phyloP scores from a whole-genome alignment of 2,113 vertebrate genomes.

The Nothocercus nigrocapillus region DNA sequence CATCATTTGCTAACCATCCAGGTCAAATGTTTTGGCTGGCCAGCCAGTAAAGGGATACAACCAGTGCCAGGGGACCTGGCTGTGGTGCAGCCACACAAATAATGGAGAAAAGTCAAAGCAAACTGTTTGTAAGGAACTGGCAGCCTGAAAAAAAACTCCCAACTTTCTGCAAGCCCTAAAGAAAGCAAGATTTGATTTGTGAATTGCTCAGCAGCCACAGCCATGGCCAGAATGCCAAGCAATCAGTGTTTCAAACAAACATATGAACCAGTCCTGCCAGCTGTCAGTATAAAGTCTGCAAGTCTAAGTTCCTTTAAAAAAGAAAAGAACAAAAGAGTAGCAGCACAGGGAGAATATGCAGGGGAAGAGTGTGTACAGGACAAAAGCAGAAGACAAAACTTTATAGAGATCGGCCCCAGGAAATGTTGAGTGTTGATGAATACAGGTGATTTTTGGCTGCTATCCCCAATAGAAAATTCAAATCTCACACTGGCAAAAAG shows the following conservation, averaged over 20 bases:
- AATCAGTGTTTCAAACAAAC: slow-evolving; percentile 34
- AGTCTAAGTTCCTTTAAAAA: background rate
- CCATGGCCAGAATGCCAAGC: background rate
- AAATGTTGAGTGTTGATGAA: background rate
- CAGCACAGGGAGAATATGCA: background rate
- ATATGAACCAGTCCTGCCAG: background rate
- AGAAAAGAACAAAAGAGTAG: background rate
- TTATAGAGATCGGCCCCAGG: background rate
- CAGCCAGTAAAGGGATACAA: background rate
- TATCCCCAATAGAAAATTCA: background rate
- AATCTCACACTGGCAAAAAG: background rate
- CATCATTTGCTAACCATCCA: background rate
- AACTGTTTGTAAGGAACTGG: slow-evolving; percentile 1
- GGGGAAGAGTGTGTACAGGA: background rate
- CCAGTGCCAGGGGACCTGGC: background rate
- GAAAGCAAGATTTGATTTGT: slow-evolving; percentile 4
- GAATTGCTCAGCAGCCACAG: background rate
- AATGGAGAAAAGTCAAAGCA: slow-evolving; percentile 23
- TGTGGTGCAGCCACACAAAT: background rate
- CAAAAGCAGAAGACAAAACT: background rate
- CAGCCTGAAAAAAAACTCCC: background rate
- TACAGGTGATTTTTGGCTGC: background rate
- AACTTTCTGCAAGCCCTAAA: background rate
- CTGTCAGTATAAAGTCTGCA: background rate
- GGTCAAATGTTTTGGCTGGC: background rate